A percentile compares a stretch with the other conserved stretches of the same genome.
phyloP scores from a whole-genome alignment of 2,113 vertebrate species.

The Calcarius ornatus region DNA sequence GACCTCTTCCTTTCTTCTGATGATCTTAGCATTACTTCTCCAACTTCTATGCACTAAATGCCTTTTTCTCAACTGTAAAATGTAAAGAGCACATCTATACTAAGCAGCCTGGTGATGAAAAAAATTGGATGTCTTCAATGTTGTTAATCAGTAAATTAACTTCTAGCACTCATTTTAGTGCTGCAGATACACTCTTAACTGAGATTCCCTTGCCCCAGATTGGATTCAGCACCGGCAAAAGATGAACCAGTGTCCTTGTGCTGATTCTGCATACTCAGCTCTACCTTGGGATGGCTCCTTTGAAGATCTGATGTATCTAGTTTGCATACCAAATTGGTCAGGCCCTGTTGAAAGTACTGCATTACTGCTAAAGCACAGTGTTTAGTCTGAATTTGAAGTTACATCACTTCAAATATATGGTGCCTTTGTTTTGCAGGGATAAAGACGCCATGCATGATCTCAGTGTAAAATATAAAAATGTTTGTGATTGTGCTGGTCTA shows the following conservation, averaged over 20 bases:
- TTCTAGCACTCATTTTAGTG: not conserved
- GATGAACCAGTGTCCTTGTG: not conserved
- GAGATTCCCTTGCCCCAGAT: not conserved
- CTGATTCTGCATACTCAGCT: not conserved
- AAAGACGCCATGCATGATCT: not conserved
- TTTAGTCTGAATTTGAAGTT: not conserved
- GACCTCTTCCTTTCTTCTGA: not conserved
- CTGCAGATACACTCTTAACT: not conserved
- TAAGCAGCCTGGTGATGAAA: not conserved
- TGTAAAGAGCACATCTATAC: not conserved
- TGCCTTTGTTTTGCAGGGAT: not conserved
- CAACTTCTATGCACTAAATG: not conserved
- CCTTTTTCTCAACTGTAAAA: not conserved
- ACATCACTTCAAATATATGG: not conserved
- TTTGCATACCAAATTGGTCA: not conserved
- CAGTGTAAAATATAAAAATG: not conserved
- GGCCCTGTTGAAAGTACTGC: not conserved
- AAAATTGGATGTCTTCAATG: not conserved
- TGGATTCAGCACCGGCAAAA: not conserved
- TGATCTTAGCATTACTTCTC: not conserved
- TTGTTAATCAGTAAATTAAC: constrained; percentile 28
- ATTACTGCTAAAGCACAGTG: not conserved
- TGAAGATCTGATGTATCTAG: not conserved
- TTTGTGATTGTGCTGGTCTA: not conserved
- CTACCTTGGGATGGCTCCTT: not conserved